Base-by-base conservation (phyloP, 1,140 invertebrate species). In the Listronotus oregonensis region DNA sequence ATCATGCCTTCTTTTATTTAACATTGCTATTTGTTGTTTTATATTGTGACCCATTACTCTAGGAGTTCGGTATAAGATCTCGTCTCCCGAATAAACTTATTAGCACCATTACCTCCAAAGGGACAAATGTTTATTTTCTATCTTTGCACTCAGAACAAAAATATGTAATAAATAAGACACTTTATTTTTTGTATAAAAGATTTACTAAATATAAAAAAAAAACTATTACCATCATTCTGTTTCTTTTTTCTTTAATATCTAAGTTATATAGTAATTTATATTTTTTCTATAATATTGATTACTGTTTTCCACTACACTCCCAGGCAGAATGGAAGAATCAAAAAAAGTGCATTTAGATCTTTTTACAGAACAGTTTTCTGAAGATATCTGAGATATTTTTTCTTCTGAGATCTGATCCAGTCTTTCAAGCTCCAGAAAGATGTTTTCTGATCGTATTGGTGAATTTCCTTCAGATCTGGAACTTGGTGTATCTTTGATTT, bases 321-420 rank as follows among this genome's bases (percentile, higher is more conserved):
- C 52, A 10, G 62, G 54, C 10, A 44, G 6, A 11, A 21, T 27
- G 1, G 47, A n/a, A 5, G 15, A 10, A 3, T 50, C 11, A 18
- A 34, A 40, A 61, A 51, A 51, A 4, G 11, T 17, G 17, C 46
- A 34, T 46, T 46, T 44, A 3, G 51, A 55, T 12, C 14, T 63
- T 34, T 17, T 55, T 15, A 47, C 12, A 8, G 51, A 63, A 34
- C 50, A 54, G n/a, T 55, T 63, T 12, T 46, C 60, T 8, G 60
- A 54, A 1, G 50, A 63, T 12, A 17, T 11, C 14, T 17, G 14
- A 8, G 59, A 51, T 6, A 52, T 3, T 52, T 55, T 63, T 46
- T 63, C 60, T 18, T 54, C 60, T 11, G 60, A 63, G n/a, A 63
- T 54, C 3, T 54, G 42, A 12, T 52, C 60, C 60, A 63, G 15